A percentile compares a stretch with the other conserved stretches of the same genome.
phyloP scores from a whole-genome alignment of 1,140 invertebrate genomes.

The Cydia strobilella region DNA sequence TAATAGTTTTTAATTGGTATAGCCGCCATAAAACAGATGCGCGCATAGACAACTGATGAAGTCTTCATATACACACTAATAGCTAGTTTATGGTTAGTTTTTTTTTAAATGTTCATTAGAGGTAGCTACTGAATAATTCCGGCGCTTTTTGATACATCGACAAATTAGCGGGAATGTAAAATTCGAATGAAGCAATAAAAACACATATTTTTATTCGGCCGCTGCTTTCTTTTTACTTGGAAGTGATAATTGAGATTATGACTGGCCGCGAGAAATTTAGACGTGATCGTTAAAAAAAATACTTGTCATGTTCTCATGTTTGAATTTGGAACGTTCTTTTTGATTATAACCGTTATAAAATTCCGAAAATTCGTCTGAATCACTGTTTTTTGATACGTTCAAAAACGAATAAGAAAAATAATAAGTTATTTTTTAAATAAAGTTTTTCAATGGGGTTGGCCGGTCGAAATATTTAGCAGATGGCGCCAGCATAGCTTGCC shows the following conservation, averaged over 20 bases:
- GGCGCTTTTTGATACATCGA: constrained; percentile 70
- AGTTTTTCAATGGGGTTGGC: too few relatives aligned
- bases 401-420: too few relatives aligned
- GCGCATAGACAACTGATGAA: constrained; percentile 62
- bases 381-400: too few relatives aligned
- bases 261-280: constrained; percentile 59
- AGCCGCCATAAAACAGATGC: constrained; percentile 71
- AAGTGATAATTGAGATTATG: constrained; percentile 78
- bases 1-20: constrained; percentile 78
- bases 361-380: too few relatives aligned
- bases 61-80: constrained; percentile 58
- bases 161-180: constrained; percentile 78
- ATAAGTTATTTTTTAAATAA: too few relatives aligned
- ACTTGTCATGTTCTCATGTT: constrained; percentile 9
- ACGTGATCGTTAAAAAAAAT: constrained; percentile 41
- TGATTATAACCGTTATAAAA: constrained; percentile 2
- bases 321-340: constrained; percentile 33
- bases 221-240: constrained; percentile 62
- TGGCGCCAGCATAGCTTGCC: too few relatives aligned
- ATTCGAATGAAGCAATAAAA: constrained; percentile 71
- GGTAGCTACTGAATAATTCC: constrained; percentile 74
- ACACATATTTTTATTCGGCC: constrained; percentile 60
- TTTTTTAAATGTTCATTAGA: constrained; percentile 73
- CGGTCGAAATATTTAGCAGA: too few relatives aligned
- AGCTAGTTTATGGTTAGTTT: constrained; percentile 52